Evolutionary conservation across 2,888 invertebrate genomes (phyloP).

Genomic region (Myopa tessellatipennis): DNA sequence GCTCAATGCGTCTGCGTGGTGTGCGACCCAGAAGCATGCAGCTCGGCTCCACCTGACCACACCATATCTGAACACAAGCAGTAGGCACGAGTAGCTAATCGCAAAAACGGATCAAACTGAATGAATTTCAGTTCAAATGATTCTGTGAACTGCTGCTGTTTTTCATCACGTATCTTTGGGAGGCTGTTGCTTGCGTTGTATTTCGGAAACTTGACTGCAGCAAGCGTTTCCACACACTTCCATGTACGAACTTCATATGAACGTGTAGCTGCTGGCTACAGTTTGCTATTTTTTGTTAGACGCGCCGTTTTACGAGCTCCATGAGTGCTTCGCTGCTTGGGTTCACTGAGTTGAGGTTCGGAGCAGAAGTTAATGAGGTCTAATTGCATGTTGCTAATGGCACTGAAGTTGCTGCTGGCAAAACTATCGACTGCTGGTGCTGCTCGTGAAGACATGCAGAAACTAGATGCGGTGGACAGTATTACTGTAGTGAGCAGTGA

Average conservation of each 20-base stretch:
- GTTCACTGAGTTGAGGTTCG: conserved; percentile 5
- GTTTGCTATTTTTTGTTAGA: background rate
- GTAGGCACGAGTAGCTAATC: conserved; percentile 1
- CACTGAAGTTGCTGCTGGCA: background rate
- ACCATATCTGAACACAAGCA: no score
- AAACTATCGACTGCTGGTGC: no score
- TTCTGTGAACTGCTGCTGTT: background rate
- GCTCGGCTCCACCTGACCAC: background rate
- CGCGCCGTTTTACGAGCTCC: background rate
- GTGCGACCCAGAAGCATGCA: conserved; percentile 31
- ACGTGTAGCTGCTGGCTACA: background rate
- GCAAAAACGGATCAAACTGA: conserved; percentile 5
- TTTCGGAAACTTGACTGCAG: no score
- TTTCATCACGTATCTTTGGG: background rate
- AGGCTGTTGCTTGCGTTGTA: conserved; percentile 10
- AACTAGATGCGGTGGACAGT: no score
- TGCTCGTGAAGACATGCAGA: no score
- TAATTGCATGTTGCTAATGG: conserved; percentile 10
- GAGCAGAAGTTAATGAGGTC: conserved; percentile 35
- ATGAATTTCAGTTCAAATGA: conserved; percentile 4
- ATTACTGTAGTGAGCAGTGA: no score
- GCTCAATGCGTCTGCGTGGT: background rate
- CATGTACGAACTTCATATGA: no score
- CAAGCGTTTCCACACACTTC: no score
- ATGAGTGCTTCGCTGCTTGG: background rate